Base-by-base conservation (phyloP, 2,113 vertebrate genomes). In the Macaca nemestrina region DNA sequence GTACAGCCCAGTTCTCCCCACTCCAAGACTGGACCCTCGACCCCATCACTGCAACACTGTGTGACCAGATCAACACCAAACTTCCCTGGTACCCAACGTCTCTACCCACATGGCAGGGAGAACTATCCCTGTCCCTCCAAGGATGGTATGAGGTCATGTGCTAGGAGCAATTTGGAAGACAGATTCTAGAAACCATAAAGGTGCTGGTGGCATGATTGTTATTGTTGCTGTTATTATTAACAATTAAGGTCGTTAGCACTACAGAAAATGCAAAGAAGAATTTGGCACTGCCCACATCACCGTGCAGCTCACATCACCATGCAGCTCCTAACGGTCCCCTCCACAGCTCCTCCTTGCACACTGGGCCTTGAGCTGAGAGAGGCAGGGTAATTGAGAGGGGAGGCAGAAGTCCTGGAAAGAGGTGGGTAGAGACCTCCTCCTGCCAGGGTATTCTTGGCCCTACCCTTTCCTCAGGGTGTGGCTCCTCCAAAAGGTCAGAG, bases 151-250 rank as follows among this genome's bases (percentile, higher is more conserved):
- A 5, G 8, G 23, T 80, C 75, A 22, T 25, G 25, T 8, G 25
- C 57, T 55, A n/a, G 78, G 55, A 93, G 59, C 67, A 68, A 67
- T 96, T 86, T 27, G 64, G 50, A 82, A 76, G 89, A 55, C 79
- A 73, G 83, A 92, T 72, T 81, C 75, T 76, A 17, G 85, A 72
- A 86, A 61, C 93, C 55, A 8, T 43, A 5, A 35, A 32, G 84
- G 73, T 10, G 20, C 67, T 23, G 1, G 55, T 14, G 82, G 92
- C 30, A 0, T 22, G 80, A 23, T n/a, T 61, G 12, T 16, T 55
- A 7, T 1, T 35, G 84, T 79, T 79, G 75, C 50, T 82, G 40
- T 55, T 52, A 32, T 82, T 94, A 73, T 68, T 78, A 80, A 73
- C 40, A 92, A 38, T 50, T 25, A 68, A 48, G 68, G 43, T 93